These are phyloP conservation scores for Eulithis prunata DNA, from an alignment of 2,888 invertebrate species.

Conservation along the genomic window DNA sequence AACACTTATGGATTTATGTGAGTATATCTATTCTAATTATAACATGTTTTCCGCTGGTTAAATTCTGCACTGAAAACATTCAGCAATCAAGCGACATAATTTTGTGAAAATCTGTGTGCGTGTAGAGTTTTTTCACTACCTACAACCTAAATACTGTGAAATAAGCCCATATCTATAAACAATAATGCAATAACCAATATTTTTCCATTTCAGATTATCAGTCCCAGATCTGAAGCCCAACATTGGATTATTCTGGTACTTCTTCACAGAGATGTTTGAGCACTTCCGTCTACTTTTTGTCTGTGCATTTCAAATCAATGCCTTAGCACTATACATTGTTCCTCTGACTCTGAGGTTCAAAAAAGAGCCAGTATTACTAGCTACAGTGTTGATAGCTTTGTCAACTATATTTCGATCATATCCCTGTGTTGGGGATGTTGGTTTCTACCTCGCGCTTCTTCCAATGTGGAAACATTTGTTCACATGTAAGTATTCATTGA, in stretches of 20 bases:
- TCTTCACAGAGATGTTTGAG: slow-evolving; percentile 99
- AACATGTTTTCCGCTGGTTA: too few relatives aligned
- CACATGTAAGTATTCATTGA: slow-evolving; percentile 87
- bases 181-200: background rate
- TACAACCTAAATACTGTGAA: too few relatives aligned
- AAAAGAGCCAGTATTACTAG: slow-evolving; percentile 91
- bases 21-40: slow-evolving; percentile 59
- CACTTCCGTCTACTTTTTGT: slow-evolving; percentile 98
- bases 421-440: slow-evolving; percentile 97
- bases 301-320: slow-evolving; percentile 98
- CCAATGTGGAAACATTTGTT: slow-evolving; percentile 96
- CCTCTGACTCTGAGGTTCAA: slow-evolving; percentile 93
- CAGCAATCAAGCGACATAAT: too few relatives aligned
- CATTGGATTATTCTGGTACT: slow-evolving; percentile 99
- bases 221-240: slow-evolving; percentile 98
- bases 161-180: too few relatives aligned
- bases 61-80: too few relatives aligned
- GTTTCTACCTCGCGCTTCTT: slow-evolving; percentile 94
- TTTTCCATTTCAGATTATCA: slow-evolving; percentile 87
- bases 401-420: slow-evolving; percentile 97
- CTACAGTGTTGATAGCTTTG: slow-evolving; percentile 91
- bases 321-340: slow-evolving; percentile 94
- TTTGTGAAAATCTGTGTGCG: too few relatives aligned
- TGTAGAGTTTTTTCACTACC: too few relatives aligned
- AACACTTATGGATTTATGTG: slow-evolving; percentile 93